Evolutionary conservation across 2,113 vertebrate genomes (phyloP), one percentile per base, ranked within the genome.

Genomic region (Hirundichthys speculiger): DNA sequence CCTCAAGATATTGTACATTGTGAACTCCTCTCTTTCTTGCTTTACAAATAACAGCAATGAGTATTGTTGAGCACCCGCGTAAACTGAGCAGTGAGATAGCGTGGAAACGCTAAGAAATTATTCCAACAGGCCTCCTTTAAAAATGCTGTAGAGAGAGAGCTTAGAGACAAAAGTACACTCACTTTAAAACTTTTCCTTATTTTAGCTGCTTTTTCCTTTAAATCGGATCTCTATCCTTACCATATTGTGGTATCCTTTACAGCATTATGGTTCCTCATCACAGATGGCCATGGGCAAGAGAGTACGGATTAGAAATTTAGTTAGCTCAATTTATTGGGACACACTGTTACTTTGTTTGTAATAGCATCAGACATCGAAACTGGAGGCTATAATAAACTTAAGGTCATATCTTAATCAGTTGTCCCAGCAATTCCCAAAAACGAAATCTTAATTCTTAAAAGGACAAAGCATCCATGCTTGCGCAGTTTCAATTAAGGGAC

Each of bases 201-300:
- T 71, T 77, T 19, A 18, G 27, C 55, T 64, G 0, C 41, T 69
- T 16, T 38, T 14, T 6, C 49, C 25, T 16, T 27, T 2, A 67
- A 58, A 69, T 78, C 60, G 72, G 72, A 77, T 77, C 74, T 82
- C 74, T 72, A 39, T 82, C 77, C 65, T 19, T 52, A 68, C 64
- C 72, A 69, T 47, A 55, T 63, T 74, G 71, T 65, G 49, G 61
- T 57, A 53, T 69, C 58, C 68, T 74, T 64, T 73, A 59, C 63
- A 82, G 54, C 38, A 19, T 76, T 80, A 46, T 69, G 73, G 80
- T 85, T 80, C 69, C 68, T 84, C 78, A 79, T 84, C 82, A 58
- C 69, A 84, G 77, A 84, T 80, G 71, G 77, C 87, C 73, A 43
- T 18, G 65, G 81, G 84, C 77, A 60, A 79, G 24, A 67, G 65